Conservation (phyloP, 2,797 vertebrate species). For the Aphelocoma californica region DNA sequence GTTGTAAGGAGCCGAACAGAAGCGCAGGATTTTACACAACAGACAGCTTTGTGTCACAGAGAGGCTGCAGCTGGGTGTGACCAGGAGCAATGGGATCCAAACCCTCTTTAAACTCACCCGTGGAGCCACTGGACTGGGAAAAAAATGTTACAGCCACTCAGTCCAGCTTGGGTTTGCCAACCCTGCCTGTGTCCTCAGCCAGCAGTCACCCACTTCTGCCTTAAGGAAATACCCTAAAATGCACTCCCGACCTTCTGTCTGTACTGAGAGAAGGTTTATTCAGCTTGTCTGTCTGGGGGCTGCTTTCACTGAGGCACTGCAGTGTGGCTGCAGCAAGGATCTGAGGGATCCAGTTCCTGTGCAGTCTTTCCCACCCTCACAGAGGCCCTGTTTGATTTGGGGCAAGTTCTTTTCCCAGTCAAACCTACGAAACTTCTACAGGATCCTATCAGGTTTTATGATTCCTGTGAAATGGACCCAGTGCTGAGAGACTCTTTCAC, state of each 20-base stretch:
- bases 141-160: neutral
- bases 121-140: neutral
- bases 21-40: neutral
- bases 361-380: neutral
- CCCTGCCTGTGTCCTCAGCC: neutral
- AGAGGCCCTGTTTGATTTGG: neutral
- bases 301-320: neutral
- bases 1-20: neutral
- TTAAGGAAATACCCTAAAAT: slow-evolving; percentile 31
- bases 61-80: neutral
- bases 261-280: neutral
- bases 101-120: neutral
- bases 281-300: neutral
- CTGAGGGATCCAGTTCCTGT: neutral
- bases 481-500: neutral
- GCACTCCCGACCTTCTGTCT: slow-evolving; percentile 23
- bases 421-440: neutral
- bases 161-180: neutral
- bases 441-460: neutral
- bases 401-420: neutral
- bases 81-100: neutral
- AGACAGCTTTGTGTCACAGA: neutral
- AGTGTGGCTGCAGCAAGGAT: neutral
- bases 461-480: neutral
- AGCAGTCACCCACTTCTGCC: neutral